These are phyloP conservation scores for Archegozetes longisetosus DNA, from an alignment of 1,140 invertebrate genomes.

Conservation along the genomic window DNA sequence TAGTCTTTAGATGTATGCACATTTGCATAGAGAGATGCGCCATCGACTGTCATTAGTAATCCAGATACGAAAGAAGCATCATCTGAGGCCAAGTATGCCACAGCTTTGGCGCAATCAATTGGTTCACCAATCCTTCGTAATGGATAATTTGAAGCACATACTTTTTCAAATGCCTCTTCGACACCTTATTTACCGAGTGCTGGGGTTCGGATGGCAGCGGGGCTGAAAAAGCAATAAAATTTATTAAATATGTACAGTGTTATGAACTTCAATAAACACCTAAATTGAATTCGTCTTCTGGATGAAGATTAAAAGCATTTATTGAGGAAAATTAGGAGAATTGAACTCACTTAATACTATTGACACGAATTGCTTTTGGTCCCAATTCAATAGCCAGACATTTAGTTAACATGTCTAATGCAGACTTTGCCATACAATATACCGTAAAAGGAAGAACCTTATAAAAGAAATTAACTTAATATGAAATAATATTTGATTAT, in stretches of 20 bases:
- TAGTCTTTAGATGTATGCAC: too few relatives aligned
- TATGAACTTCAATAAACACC: too few relatives aligned
- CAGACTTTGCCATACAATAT: conserved; percentile 27
- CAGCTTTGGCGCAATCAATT: conserved; percentile 44
- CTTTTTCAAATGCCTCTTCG: not conserved
- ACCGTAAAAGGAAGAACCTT: too few relatives aligned
- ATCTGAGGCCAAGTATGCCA: conserved; percentile 67
- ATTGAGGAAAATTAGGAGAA: not conserved
- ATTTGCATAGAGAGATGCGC: conserved; percentile 30
- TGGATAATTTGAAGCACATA: not conserved
- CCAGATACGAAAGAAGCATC: conserved; percentile 65
- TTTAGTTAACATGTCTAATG: conserved; percentile 29
- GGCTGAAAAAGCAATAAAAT: not conserved
- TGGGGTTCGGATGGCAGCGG: conserved; percentile 8
- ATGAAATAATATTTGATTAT: too few relatives aligned
- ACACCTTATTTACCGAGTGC: not conserved
- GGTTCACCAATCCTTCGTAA: conserved; percentile 12
- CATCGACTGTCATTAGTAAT: conserved; percentile 58
- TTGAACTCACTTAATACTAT: conserved; percentile 16
- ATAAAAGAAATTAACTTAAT: too few relatives aligned
- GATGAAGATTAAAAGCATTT: too few relatives aligned
- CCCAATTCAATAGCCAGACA: conserved; percentile 29
- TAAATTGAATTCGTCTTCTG: too few relatives aligned
- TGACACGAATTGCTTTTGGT: conserved; percentile 27
- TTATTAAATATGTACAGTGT: not conserved